Conservation (phyloP, 2,797 vertebrate species). For the Catamblyrhynchus diadema region DNA sequence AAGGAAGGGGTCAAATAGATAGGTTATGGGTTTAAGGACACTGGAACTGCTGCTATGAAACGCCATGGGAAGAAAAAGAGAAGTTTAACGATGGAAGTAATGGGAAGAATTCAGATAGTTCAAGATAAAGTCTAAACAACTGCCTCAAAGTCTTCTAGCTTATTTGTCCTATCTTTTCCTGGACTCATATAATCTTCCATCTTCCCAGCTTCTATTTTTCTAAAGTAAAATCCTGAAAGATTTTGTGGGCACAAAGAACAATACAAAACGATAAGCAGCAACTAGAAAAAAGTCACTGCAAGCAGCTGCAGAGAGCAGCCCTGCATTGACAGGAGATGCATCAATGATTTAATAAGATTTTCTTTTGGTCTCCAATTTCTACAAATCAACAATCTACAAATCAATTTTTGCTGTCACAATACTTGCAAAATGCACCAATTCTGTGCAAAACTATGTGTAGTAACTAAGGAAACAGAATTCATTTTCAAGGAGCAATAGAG, state of each 20-base stretch:
- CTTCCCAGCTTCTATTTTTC: not conserved
- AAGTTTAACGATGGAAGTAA: not conserved
- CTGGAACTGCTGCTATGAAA: not conserved
- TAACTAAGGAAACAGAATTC: slow-evolving; percentile 70
- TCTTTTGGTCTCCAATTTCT: slow-evolving; percentile 39
- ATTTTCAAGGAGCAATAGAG: slow-evolving; percentile 58
- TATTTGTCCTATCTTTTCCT: not conserved
- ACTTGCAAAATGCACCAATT: slow-evolving; percentile 58
- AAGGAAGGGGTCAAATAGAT: slow-evolving; percentile 47
- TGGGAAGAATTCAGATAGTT: not conserved
- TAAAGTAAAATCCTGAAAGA: not conserved
- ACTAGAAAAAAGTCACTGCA: not conserved
- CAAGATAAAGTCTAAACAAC: slow-evolving; percentile 6
- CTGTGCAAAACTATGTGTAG: slow-evolving; percentile 62
- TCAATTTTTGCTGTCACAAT: slow-evolving; percentile 44
- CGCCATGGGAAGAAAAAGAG: not conserved
- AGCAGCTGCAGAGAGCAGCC: slow-evolving; percentile 2
- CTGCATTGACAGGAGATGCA: slow-evolving; percentile 23
- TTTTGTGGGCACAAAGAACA: not conserved
- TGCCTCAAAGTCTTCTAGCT: not conserved
- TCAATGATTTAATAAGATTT: slow-evolving; percentile 40
- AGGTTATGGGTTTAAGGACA: slow-evolving; percentile 26
- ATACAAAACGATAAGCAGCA: accelerated
- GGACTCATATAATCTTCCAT: not conserved
- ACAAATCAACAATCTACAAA: slow-evolving; percentile 12